Evolutionary conservation across 2,888 invertebrate species (phyloP), one percentile per base, ranked within the genome.

Genomic region (Sesia bembeciformis): DNA sequence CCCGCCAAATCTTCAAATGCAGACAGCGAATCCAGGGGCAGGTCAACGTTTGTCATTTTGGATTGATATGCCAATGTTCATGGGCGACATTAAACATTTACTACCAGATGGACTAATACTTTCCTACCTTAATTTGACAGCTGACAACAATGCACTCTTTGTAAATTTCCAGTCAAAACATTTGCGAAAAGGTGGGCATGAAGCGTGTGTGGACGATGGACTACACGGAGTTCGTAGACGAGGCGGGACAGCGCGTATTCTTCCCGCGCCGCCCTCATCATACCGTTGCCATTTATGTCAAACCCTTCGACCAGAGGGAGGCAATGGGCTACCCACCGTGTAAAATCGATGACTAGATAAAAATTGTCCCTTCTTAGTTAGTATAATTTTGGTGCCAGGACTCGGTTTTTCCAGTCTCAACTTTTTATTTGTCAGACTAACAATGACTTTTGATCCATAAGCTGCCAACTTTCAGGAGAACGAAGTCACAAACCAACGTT

Each of bases 111-210:
- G 23, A 23, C 23, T 23, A 23, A 2, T 23, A 23, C 23, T 23
- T 23, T 23, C 23, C 41, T 52, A 40, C 4, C 43, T 41, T n/a
- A 2, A 42, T 6, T 42, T 42, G 6, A 6, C 42, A 6, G 42
- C 42, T 7, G 5, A 7, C 42, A 42, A 42, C 7, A 42, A 2
- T 23, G 23, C 23, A 23, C 23, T 23, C 23, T 23, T 23, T 2
- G 23, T 23, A 23, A 8, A 49, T 49, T 40, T 52, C 4, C 65
- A 91, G 91, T 4, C 70, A 83, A 0, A 84, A 72, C 61, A 78
- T 91, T 49, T 91, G 91, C 62, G 83, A 90, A 62, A 82, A 77
- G 53, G 68, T 83, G 52, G 85, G 84, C 7, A 90, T 92, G 91
- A 78, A 82, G 58, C 64, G 72, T 5, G 81, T 78, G 3, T 89